Base-by-base conservation (phyloP, 2,797 vertebrate species). In the Karalla daura region DNA sequence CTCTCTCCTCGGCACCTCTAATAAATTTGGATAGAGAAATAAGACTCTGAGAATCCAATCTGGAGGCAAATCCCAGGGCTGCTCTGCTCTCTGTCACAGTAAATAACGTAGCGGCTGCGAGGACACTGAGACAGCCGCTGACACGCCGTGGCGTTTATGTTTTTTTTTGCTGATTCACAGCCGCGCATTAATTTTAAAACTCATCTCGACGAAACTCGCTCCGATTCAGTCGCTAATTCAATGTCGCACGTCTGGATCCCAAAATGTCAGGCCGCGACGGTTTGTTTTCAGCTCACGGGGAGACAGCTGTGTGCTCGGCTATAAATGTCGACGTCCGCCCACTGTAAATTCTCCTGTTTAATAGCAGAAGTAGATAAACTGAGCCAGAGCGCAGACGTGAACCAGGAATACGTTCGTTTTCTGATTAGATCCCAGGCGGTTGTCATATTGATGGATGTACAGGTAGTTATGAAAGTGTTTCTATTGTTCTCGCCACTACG, bases 231-330 rank as follows among this genome's bases (percentile, higher is more conserved):
- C 63, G 28, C 7, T 39, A 28, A 44, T 27, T 40, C 27, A 51
- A 2, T 54, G 69, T 23, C 47, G 58, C 20, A 13, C 17, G 17
- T 50, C 20, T 41, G 3, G 43, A 21, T 63, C 45, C n/a, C 35
- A 46, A 68, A 64, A 63, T 45, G 15, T 54, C 20, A 30, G 20
- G 24, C 20, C 36, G 35, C 36, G 18, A 51, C 41, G 23, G 18
- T 49, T 33, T 52, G 30, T 60, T 67, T 75, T 69, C 43, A 61
- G 61, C 36, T 47, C 13, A 25, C 20, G 11, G 28, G 11, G 41
- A 35, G 52, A 49, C 61, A 47, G 39, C 60, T 69, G 54, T 12
- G n/a, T 36, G 49, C 39, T 64, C 14, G 24, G 37, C 69, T 65
- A 63, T 62, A 56, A 70, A 65, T 58, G 63, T 21, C 6, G 0